phyloP scores from a whole-genome alignment of 2,888 invertebrate genomes.

The Spodoptera picta region DNA sequence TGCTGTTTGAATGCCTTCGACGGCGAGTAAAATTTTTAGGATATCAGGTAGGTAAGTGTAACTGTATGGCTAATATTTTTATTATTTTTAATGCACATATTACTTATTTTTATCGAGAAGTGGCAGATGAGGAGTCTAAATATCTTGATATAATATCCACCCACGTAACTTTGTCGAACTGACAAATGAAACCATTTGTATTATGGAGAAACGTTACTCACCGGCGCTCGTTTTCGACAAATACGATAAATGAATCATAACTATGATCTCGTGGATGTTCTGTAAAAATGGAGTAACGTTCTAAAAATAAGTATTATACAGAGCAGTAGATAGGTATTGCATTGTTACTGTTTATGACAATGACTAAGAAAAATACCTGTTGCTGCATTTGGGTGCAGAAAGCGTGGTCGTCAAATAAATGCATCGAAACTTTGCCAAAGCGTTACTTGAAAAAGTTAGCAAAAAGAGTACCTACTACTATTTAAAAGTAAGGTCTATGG shows the following conservation, averaged over 20 bases:
- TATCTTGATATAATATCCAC: too few species aligned
- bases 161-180: not conserved
- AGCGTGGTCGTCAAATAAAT: conserved; percentile 18
- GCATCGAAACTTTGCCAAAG: conserved; percentile 15
- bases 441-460: not conserved
- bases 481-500: too few species aligned
- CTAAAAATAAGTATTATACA: conserved; percentile 37
- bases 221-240: conserved; percentile 5
- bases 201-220: conserved; percentile 28
- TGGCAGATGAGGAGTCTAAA: too few species aligned
- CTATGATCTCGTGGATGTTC: conserved; percentile 19
- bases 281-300: conserved; percentile 27
- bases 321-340: conserved; percentile 9
- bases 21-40: too few species aligned
- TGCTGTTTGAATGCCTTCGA: too few species aligned
- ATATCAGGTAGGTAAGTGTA: too few species aligned
- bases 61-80: too few species aligned
- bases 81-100: too few species aligned
- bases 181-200: not conserved
- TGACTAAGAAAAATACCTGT: conserved; percentile 24
- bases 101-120: too few species aligned
- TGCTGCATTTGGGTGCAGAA: conserved; percentile 9
- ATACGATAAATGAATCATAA: conserved; percentile 30
- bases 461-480: too few species aligned
- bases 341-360: not conserved